phyloP scores from a whole-genome alignment of 2,113 vertebrate species.

The Phocoena sinus region DNA sequence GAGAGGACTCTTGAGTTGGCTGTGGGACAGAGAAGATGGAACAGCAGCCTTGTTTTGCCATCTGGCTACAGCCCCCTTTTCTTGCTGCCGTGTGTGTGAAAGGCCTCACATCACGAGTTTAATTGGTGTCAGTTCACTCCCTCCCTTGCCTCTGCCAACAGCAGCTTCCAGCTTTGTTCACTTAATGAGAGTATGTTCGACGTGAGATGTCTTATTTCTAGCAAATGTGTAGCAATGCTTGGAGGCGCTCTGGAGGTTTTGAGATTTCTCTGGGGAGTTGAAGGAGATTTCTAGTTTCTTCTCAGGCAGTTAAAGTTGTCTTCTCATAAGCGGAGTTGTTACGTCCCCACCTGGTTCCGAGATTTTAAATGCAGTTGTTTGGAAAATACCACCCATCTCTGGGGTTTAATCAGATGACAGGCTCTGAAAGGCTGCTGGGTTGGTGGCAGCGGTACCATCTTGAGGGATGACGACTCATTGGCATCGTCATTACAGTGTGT shows the following conservation, averaged over 20 bases:
- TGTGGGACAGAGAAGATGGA: neutral
- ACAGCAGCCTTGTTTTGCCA: neutral
- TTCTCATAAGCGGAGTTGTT: neutral
- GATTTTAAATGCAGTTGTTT: neutral
- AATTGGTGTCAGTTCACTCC: neutral
- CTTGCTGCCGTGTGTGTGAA: neutral
- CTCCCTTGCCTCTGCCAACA: neutral
- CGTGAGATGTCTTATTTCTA: neutral
- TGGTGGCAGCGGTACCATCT: accelerated
- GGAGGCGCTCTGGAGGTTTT: neutral
- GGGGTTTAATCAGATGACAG: neutral
- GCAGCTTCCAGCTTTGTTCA: neutral
- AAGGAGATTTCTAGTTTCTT: conserved; percentile 34
- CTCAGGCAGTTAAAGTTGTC: conserved; percentile 12
- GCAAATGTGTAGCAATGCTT: neutral
- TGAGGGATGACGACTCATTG: neutral
- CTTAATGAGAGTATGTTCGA: neutral
- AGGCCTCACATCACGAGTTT: neutral
- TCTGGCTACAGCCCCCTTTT: neutral
- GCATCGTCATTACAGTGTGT: neutral
- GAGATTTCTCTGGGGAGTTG: conserved; percentile 39
- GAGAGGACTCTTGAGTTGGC: neutral
- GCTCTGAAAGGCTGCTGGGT: neutral
- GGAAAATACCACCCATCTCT: neutral
- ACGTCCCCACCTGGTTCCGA: neutral